A percentile compares a stretch with the other conserved stretches of the same genome.
Evolutionary conservation across 1,140 invertebrate species (phyloP).

Genomic region (Sycophila sp.): DNA sequence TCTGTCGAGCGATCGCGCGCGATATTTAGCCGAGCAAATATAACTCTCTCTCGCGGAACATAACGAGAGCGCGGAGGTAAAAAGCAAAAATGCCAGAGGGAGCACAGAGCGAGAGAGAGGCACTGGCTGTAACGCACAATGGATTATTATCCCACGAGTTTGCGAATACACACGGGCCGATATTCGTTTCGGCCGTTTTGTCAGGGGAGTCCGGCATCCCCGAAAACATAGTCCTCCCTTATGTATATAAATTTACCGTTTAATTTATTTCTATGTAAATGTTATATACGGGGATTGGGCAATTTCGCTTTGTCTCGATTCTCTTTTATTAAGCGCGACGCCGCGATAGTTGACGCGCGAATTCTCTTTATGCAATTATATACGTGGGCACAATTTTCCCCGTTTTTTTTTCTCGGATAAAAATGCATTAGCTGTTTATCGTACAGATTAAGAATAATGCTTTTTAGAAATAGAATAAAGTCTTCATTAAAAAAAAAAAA

Average conservation of each 20-base stretch:
- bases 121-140: slow-evolving; percentile 9
- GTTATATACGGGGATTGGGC: neutral
- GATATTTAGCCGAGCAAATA: slow-evolving; percentile 27
- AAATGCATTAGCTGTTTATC: too few relatives aligned
- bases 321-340: too few relatives aligned
- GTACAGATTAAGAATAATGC: too few relatives aligned
- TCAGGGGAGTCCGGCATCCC: neutral
- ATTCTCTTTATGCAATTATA: too few relatives aligned
- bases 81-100: slow-evolving; percentile 25
- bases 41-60: neutral
- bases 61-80: neutral
- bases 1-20: slow-evolving; percentile 1
- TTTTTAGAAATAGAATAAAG: too few relatives aligned
- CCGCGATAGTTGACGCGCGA: too few relatives aligned
- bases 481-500: too few relatives aligned
- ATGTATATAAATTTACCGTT: slow-evolving; percentile 31
- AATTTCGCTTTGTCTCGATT: neutral
- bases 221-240: slow-evolving; percentile 27
- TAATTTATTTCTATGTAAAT: slow-evolving; percentile 33
- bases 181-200: slow-evolving; percentile 7
- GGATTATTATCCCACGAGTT: slow-evolving; percentile 27
- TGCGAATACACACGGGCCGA: neutral
- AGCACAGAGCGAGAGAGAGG: neutral
- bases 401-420: too few relatives aligned
- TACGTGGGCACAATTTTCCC: too few relatives aligned